Conservation (phyloP, 2,888 invertebrate genomes). For the Chirona hameri region DNA sequence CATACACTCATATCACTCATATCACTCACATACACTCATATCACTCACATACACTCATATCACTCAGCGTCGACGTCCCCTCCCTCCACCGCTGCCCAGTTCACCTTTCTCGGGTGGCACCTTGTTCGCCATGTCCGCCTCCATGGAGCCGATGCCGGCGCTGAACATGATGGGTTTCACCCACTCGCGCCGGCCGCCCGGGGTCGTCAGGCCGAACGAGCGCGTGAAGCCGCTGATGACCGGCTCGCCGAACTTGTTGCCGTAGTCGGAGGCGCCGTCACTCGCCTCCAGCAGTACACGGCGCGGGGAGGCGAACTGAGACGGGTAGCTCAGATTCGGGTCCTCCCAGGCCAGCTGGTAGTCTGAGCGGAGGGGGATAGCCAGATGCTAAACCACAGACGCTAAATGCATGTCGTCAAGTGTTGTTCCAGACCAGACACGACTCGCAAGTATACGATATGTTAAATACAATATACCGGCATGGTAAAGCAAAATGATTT, state of each 20-base stretch:
- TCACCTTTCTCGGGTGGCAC: constrained; percentile 66
- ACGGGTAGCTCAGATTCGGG: constrained; percentile 66
- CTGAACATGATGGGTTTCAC: constrained; percentile 99
- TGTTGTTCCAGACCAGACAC: too few relatives aligned
- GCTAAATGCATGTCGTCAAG: too few relatives aligned
- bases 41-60: too few relatives aligned
- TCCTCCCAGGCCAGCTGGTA: constrained; percentile 88
- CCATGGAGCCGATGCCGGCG: constrained; percentile 89
- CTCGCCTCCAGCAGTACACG: constrained; percentile 92
- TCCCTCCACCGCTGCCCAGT: too few relatives aligned
- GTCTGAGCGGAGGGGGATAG: constrained; percentile 52
- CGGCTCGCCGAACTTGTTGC: constrained; percentile 98
- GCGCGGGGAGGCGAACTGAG: constrained; percentile 79
- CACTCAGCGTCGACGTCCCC: too few relatives aligned
- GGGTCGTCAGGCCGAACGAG: constrained; percentile 74
- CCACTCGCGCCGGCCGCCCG: constrained; percentile 71
- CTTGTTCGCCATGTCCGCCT: constrained; percentile 75
- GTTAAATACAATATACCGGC: too few relatives aligned
- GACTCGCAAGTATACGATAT: too few relatives aligned
- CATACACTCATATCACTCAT: too few relatives aligned
- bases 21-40: too few relatives aligned
- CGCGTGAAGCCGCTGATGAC: constrained; percentile 85
- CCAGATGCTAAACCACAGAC: too few relatives aligned
- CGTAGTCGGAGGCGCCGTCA: constrained; percentile 97
- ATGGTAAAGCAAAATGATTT: too few relatives aligned